Evolutionary conservation across 2,888 invertebrate genomes (phyloP), one percentile per base, ranked within the genome.

Genomic region (Muschampia plurimacula): DNA sequence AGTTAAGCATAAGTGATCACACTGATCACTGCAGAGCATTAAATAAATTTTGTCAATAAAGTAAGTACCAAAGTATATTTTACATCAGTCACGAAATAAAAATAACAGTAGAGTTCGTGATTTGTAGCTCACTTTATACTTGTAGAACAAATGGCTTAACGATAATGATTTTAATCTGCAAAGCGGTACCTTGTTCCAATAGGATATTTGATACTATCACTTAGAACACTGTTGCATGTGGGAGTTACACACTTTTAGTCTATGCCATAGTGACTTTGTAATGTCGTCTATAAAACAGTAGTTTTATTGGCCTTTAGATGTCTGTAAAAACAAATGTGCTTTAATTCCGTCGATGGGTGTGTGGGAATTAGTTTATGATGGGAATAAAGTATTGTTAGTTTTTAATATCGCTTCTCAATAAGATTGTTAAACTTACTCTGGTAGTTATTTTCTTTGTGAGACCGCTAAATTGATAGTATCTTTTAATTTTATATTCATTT

Each of bases 271-370:
- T 52, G 22, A 67, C 72, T 74, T 75, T 76, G 72, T 75, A 76
- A 76, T 75, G 76, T 74, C 65, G 59, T 72, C 69, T 65, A 75
- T 77, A 79, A 77, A 73, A 76, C 72, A 67, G 71, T 72, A 73
- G 75, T 74, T 77, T 79, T 77, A 77, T 77, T 52, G 68, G 74
- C 52, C 68, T 67, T 67, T 62, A 60, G 72, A 46, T 44, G 52
- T 55, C 52, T 72, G 62, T 67, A 60, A 72, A 72, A 67, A 57
- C 62, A 72, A 72, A 67, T 67, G 72, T 67, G 67, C 67, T 63
- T 67, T 55, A 67, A 32, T 72, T 67, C 67, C 44, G 63, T 72
- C 72, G 52, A 52, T 72, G 60, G 66, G 55, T 52, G 52, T 52
- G 52, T 22, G 52, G 15, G 52, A 52, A 52, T 52, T 52, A 8